These are phyloP conservation scores for Argyrosomus japonicus DNA, from an alignment of 2,113 vertebrate genomes.

Conservation along the genomic window DNA sequence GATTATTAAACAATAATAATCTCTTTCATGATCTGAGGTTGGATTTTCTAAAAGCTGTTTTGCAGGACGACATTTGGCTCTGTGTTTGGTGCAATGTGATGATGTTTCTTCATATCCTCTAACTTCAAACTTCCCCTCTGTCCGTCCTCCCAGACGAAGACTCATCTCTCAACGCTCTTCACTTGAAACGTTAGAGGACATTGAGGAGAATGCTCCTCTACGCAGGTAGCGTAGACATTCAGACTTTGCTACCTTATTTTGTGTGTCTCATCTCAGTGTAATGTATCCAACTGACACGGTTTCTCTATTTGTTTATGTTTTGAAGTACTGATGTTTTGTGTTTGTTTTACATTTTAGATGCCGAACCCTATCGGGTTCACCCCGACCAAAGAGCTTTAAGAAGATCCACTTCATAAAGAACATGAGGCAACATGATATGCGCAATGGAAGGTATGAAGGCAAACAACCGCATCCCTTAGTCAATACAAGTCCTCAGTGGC, in stretches of 20 bases:
- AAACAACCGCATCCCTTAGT: slow-evolving; percentile 36
- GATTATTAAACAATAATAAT: not conserved
- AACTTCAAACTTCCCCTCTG: slow-evolving; percentile 3
- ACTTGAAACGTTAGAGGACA: slow-evolving; percentile 98
- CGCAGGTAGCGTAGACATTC: slow-evolving; percentile 85
- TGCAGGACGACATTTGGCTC: not conserved
- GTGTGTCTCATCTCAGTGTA: not conserved
- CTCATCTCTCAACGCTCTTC: slow-evolving; percentile 98
- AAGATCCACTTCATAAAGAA: slow-evolving; percentile 99
- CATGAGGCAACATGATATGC: slow-evolving; percentile 95
- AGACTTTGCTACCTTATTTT: not conserved
- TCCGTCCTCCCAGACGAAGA: slow-evolving; percentile 85
- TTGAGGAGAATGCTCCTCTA: slow-evolving; percentile 97
- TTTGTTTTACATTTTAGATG: slow-evolving; percentile 86
- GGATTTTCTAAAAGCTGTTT: not conserved
- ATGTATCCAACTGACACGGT: not conserved
- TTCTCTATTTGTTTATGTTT: not conserved
- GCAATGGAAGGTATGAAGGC: slow-evolving; percentile 92
- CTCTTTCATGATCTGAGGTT: not conserved
- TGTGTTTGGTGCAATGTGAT: slow-evolving; percentile 3
- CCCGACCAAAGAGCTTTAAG: slow-evolving; percentile 99
- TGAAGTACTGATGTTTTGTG: slow-evolving; percentile 15
- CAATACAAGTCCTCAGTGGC: slow-evolving; percentile 50
- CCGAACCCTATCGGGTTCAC: slow-evolving; percentile 97
- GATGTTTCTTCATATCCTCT: slow-evolving; percentile 21